These are phyloP conservation scores for Coenonympha glycerion DNA, from an alignment of 2,888 invertebrate genomes.

Conservation along the genomic window DNA sequence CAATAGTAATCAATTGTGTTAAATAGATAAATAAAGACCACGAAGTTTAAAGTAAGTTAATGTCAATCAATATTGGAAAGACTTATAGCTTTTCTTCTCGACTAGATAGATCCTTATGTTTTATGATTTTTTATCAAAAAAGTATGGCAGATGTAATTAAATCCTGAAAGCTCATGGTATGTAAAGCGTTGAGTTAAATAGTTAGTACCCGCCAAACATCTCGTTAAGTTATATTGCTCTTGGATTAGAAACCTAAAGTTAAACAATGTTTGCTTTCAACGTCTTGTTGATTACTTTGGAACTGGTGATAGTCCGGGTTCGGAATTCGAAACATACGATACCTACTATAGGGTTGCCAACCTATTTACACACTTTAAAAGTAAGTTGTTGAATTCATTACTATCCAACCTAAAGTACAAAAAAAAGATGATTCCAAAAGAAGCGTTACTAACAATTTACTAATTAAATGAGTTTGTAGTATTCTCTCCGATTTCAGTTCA, in stretches of 20 bases:
- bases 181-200: not conserved
- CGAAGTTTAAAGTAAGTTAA: too few relatives aligned
- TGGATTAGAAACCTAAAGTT: slow-evolving; percentile 17
- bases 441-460: too few relatives aligned
- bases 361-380: not conserved
- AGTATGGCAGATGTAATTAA: too few relatives aligned
- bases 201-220: slow-evolving; percentile 8
- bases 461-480: too few relatives aligned
- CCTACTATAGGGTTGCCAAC: slow-evolving; percentile 3
- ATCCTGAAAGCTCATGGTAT: too few relatives aligned
- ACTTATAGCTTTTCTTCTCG: too few relatives aligned
- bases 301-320: slow-evolving; percentile 37
- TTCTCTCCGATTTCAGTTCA: too few relatives aligned
- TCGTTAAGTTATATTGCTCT: slow-evolving; percentile 11
- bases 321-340: slow-evolving; percentile 15
- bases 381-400: not conserved
- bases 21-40: too few relatives aligned
- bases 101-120: not conserved
- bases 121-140: too few relatives aligned
- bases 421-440: not conserved
- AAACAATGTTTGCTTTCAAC: slow-evolving; percentile 43
- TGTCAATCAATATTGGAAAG: too few relatives aligned
- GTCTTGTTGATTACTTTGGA: slow-evolving; percentile 51
- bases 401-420: too few relatives aligned
- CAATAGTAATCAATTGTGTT: too few relatives aligned